Percentiles rank a stretch among this genome's conserved stretches.
phyloP scores from a whole-genome alignment of 2,797 vertebrate genomes.

The Poecilia picta region DNA sequence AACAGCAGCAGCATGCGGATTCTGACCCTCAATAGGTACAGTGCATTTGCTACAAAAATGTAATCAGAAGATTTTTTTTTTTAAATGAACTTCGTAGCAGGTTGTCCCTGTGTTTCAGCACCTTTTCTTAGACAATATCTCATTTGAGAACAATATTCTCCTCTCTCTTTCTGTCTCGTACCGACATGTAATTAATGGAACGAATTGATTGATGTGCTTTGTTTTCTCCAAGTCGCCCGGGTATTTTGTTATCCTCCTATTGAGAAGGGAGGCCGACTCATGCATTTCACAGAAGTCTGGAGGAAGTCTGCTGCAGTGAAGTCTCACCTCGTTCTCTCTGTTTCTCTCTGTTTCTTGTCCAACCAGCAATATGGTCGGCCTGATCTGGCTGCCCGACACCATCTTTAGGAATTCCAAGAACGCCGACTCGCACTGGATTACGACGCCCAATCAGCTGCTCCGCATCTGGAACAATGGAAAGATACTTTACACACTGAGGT shows the following conservation, averaged over 20 bases:
- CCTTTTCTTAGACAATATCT: slow-evolving; percentile 46
- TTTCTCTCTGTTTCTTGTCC: not conserved
- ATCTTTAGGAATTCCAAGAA: slow-evolving; percentile 96
- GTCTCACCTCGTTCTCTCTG: slow-evolving; percentile 9
- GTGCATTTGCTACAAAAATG: not conserved
- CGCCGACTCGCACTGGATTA: slow-evolving; percentile 94
- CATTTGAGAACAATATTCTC: slow-evolving; percentile 45
- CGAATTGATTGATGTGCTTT: slow-evolving; percentile 65
- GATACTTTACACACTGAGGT: slow-evolving; percentile 93
- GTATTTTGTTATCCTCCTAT: slow-evolving; percentile 53
- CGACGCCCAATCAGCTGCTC: slow-evolving; percentile 93
- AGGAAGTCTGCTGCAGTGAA: slow-evolving; percentile 7
- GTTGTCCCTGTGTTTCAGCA: slow-evolving; percentile 9
- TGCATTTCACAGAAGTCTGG: slow-evolving; percentile 26
- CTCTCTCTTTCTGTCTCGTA: slow-evolving; percentile 26
- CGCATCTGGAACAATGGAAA: slow-evolving; percentile 94
- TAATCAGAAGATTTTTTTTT: not conserved
- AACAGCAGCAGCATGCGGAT: slow-evolving; percentile 94
- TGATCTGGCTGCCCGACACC: slow-evolving; percentile 94
- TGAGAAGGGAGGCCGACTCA: slow-evolving; percentile 24
- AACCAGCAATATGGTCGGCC: slow-evolving; percentile 92
- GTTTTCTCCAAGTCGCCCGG: slow-evolving; percentile 25
- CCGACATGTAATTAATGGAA: slow-evolving; percentile 62
- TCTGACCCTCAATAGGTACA: slow-evolving; percentile 83
- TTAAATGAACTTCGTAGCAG: not conserved